Evolutionary conservation across 2,797 vertebrate genomes (phyloP).

Genomic region (Tadarida brasiliensis): DNA sequence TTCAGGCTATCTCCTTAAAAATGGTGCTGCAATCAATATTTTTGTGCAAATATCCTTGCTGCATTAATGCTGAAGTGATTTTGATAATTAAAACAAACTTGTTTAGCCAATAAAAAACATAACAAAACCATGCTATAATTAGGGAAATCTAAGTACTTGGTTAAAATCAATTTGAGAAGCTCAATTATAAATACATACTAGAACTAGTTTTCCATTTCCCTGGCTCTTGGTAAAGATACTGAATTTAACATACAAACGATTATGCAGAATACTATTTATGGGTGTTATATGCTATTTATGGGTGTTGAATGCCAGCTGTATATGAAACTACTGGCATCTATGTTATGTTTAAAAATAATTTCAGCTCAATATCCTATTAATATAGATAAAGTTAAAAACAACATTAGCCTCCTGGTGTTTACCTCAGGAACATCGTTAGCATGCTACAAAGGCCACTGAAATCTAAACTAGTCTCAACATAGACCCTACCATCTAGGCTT

Average conservation of each 20-base stretch:
- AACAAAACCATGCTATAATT: neutral
- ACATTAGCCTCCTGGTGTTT: neutral
- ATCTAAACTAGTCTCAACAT: conserved; percentile 6
- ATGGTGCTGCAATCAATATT: neutral
- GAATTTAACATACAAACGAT: neutral
- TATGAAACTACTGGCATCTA: neutral
- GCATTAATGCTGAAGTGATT: conserved; percentile 38
- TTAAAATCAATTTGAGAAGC: conserved; percentile 43
- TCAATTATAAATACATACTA: neutral
- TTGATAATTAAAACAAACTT: conserved; percentile 38
- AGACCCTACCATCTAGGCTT: accelerated
- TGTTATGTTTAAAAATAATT: conserved; percentile 14
- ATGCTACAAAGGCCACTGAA: neutral
- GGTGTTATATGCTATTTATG: neutral
- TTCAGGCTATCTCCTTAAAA: conserved; percentile 28
- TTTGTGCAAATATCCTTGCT: neutral
- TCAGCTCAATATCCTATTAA: neutral
- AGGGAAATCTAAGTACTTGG: neutral
- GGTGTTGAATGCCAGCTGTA: neutral
- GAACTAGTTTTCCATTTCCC: conserved; percentile 31
- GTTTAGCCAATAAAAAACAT: neutral
- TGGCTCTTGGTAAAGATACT: conserved; percentile 40
- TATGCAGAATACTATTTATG: conserved; percentile 3
- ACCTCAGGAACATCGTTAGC: neutral
- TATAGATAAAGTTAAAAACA: neutral